Evolutionary conservation across 1,140 invertebrate genomes (phyloP).

Genomic region (Drosophila mojavensis): DNA sequence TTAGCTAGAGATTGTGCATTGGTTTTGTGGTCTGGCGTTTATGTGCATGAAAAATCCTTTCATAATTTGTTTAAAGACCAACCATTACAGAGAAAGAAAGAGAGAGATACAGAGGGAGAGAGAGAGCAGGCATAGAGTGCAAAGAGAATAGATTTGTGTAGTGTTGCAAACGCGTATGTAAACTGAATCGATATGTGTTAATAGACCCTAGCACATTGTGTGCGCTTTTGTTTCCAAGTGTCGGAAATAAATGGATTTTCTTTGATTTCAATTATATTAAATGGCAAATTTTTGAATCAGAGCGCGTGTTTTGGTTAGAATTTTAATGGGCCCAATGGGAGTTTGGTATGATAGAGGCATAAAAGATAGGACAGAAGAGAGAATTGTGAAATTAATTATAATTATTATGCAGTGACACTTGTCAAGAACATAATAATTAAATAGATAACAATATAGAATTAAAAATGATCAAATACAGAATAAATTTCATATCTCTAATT

Average conservation of each 20-base stretch:
- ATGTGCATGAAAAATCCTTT: conserved; percentile 44
- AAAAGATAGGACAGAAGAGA: no score
- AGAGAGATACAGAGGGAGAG: neutral
- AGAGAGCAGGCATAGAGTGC: neutral
- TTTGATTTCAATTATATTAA: conserved; percentile 16
- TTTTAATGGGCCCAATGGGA: neutral
- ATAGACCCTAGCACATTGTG: conserved; percentile 24
- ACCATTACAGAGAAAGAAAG: conserved; percentile 11
- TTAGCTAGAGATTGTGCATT: conserved; percentile 34
- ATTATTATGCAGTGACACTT: no score
- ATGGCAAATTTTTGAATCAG: conserved; percentile 11
- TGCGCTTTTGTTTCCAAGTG: neutral
- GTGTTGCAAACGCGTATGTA: conserved; percentile 29
- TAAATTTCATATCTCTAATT: no score
- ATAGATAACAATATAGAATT: no score
- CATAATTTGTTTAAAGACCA: conserved; percentile 43
- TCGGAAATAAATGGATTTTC: conserved; percentile 27
- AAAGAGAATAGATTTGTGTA: conserved; percentile 17
- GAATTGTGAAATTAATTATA: no score
- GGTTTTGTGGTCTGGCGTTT: conserved; percentile 37
- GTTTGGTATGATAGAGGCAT: no score
- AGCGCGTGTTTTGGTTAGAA: neutral
- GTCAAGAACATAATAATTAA: no score
- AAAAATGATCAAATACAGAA: no score
- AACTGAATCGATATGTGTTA: conserved; percentile 46